Evolutionary conservation across 2,888 invertebrate species (phyloP).

Genomic region (Limnephilus marmoratus): DNA sequence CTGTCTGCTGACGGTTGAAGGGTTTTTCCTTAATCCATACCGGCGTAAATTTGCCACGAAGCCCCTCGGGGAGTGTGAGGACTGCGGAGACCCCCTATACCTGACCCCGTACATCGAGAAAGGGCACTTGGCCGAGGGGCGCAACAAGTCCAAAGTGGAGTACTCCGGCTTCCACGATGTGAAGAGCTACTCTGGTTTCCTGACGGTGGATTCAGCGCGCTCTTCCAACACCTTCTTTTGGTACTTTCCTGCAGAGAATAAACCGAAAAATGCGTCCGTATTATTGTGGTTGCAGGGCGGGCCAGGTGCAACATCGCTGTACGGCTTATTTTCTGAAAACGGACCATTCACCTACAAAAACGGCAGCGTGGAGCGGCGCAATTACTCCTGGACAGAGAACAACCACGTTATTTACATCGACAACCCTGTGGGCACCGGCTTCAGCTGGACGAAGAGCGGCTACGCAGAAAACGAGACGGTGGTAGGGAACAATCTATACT

Average conservation of each 20-base stretch:
- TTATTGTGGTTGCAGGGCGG: conserved; percentile 92
- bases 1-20: conserved; percentile 65
- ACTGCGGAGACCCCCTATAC: conserved; percentile 81
- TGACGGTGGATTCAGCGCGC: conserved; percentile 85
- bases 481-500: conserved; percentile 86
- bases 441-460: conserved; percentile 91
- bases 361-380: conserved; percentile 72
- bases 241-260: conserved; percentile 87
- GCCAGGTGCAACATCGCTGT: conserved; percentile 88
- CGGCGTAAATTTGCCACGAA: neutral
- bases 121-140: conserved; percentile 83
- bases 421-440: conserved; percentile 95
- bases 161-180: conserved; percentile 79
- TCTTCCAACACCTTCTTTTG: conserved; percentile 94
- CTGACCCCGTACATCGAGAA: conserved; percentile 85
- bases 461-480: conserved; percentile 88
- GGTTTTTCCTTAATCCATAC: conserved; percentile 65
- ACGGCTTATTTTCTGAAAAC: conserved; percentile 90
- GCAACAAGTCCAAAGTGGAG: conserved; percentile 76
- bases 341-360: conserved; percentile 83
- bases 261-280: conserved; percentile 81
- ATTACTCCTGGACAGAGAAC: conserved; percentile 87
- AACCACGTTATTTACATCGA: conserved; percentile 93
- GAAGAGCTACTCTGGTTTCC: conserved; percentile 86
- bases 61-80: conserved; percentile 69